Percentiles rank a stretch among this genome's conserved stretches.
Evolutionary conservation across 2,797 vertebrate species (phyloP).

Genomic region (Sparus aurata): DNA sequence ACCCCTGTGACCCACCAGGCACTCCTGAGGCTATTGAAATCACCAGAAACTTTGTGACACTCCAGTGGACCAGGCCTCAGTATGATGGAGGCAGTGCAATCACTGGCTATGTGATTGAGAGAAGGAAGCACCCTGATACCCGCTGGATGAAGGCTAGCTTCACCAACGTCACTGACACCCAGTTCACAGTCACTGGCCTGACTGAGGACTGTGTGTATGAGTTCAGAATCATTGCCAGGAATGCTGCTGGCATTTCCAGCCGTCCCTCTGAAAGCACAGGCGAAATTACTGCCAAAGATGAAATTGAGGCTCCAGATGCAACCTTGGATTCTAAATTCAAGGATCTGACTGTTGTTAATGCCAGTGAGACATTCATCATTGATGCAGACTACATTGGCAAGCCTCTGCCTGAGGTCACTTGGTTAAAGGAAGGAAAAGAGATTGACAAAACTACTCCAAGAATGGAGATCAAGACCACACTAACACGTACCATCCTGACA

Average conservation of each 20-base stretch:
- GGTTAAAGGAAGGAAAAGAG: conserved; percentile 93
- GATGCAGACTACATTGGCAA: conserved; percentile 97
- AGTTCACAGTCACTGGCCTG: conserved; percentile 92
- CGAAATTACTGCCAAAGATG: conserved; percentile 95
- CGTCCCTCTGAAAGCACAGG: conserved; percentile 94
- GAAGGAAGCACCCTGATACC: conserved; percentile 94
- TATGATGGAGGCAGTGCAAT: conserved; percentile 97
- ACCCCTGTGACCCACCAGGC: conserved; percentile 96
- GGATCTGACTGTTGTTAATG: conserved; percentile 88
- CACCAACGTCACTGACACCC: conserved; percentile 94
- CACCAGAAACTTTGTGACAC: conserved; percentile 93
- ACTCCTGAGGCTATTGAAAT: conserved; percentile 94
- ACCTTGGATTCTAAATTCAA: conserved; percentile 94
- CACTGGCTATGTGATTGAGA: conserved; percentile 95
- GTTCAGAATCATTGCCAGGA: conserved; percentile 96
- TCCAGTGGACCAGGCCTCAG: conserved; percentile 94
- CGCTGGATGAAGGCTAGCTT: conserved; percentile 99
- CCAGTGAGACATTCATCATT: conserved; percentile 93
- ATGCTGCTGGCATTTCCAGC: conserved; percentile 93
- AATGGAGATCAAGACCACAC: conserved; percentile 91
- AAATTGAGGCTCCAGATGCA: conserved; percentile 92
- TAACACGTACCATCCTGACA: conserved; percentile 91
- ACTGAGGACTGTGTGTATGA: conserved; percentile 95
- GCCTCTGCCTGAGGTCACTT: conserved; percentile 93
- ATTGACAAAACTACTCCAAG: conserved; percentile 90